A percentile compares a stretch with the other conserved stretches of the same genome.
These are phyloP conservation scores for Urocynchramus pylzowi DNA, from an alignment of 2,113 vertebrate species.

Conservation along the genomic window DNA sequence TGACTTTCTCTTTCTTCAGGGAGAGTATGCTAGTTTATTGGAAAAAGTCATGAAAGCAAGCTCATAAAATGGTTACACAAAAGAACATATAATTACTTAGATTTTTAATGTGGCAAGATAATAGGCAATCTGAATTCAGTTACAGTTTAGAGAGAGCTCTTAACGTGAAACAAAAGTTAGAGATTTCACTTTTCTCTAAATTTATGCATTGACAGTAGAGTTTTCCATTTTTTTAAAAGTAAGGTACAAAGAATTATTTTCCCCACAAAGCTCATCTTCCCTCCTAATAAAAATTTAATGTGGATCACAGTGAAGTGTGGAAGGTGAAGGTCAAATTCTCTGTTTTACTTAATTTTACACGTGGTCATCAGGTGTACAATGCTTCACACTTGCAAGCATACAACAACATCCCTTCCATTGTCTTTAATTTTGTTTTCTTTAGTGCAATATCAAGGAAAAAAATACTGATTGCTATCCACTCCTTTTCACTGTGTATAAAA, in stretches of 20 bases:
- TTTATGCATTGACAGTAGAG: background rate
- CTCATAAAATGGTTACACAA: conserved; percentile 21
- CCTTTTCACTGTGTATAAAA: background rate
- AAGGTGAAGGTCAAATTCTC: background rate
- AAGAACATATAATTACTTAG: conserved; percentile 42
- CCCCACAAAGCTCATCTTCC: background rate
- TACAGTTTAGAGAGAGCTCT: background rate
- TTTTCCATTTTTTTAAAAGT: background rate
- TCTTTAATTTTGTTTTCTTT: background rate
- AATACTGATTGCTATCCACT: background rate
- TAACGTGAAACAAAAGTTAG: background rate
- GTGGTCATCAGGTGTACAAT: background rate
- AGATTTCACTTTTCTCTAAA: background rate
- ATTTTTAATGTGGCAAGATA: conserved; percentile 41
- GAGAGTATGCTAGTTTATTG: background rate
- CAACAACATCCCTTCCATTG: background rate
- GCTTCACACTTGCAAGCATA: background rate
- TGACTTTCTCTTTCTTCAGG: background rate
- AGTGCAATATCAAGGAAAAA: background rate
- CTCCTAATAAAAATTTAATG: background rate
- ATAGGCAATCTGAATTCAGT: conserved; percentile 18
- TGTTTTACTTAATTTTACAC: background rate
- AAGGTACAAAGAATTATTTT: background rate
- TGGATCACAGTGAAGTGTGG: background rate
- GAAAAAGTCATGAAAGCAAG: conserved; percentile 19